Percentiles rank a stretch among this genome's conserved stretches.
Conservation (phyloP, 53 echinoderm and acorn worm species). For the Mesocentrotus franciscanus region DNA sequence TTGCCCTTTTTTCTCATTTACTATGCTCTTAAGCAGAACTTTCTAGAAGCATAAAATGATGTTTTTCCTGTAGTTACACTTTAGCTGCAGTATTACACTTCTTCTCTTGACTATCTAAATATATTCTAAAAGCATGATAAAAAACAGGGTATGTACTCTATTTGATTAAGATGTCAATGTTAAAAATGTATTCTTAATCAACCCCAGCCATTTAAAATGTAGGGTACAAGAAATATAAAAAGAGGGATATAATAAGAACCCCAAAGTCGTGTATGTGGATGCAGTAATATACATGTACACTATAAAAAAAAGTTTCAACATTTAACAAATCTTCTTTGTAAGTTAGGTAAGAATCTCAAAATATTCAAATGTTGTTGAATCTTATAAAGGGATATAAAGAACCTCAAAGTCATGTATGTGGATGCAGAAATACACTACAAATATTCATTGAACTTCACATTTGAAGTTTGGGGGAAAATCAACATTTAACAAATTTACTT, state of each 20-base stretch:
- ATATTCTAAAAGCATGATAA: neutral
- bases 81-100: neutral
- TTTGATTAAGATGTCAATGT: no score
- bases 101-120: neutral
- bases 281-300: no score
- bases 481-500: no score
- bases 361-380: no score
- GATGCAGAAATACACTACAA: no score
- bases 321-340: no score
- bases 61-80: neutral
- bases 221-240: neutral
- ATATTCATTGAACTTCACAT: no score
- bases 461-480: no score
- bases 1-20: neutral
- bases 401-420: neutral
- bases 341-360: no score
- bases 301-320: no score
- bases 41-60: neutral
- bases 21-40: neutral
- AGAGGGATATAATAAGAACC: neutral
- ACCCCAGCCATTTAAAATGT: neutral
- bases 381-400: neutral
- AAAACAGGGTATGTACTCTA: neutral
- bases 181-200: neutral
- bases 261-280: no score